Conservation (phyloP, 2,113 vertebrate species). For the Equus quagga region DNA sequence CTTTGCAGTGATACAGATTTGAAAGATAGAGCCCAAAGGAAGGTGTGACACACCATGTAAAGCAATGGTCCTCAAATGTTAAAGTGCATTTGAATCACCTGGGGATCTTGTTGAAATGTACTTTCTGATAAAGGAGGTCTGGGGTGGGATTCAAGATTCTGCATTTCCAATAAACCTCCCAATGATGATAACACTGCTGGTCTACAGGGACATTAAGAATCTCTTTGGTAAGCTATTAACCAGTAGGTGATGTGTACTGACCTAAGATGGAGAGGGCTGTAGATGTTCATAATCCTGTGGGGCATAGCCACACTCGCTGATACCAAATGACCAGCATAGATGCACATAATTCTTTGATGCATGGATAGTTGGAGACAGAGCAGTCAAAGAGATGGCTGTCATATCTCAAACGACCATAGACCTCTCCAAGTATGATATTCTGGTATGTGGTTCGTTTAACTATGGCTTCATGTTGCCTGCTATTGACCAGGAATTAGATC, state of each 20-base stretch:
- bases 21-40: background rate
- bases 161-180: background rate
- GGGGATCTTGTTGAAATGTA: background rate
- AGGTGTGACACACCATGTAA: background rate
- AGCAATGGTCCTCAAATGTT: background rate
- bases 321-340: background rate
- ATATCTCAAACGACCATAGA: background rate
- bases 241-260: background rate
- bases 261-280: background rate
- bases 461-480: background rate
- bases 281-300: background rate
- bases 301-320: background rate
- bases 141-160: background rate
- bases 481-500: slow-evolving; percentile 51
- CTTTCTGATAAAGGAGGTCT: background rate
- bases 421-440: background rate
- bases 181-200: background rate
- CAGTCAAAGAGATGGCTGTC: background rate
- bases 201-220: background rate
- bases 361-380: background rate
- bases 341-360: background rate
- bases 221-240: background rate
- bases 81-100: background rate
- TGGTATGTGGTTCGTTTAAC: background rate
- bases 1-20: background rate